Conservation (phyloP, 2,888 invertebrate species). For the Drosophila sordidula region DNA sequence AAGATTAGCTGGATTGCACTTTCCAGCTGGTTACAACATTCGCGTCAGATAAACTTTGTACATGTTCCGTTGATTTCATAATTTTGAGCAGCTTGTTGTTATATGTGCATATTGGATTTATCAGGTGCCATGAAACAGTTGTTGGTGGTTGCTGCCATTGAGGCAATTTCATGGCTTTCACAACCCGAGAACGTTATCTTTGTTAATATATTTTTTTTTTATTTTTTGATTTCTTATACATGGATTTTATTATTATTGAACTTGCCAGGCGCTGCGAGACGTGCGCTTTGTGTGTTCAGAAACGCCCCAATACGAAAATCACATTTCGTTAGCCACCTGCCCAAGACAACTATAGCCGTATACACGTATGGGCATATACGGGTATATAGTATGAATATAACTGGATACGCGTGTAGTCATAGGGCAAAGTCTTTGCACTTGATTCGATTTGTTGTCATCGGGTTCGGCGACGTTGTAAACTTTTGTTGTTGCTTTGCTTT, state of each 20-base stretch:
- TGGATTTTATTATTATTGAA: slow-evolving; percentile 24
- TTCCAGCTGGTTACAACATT: neutral
- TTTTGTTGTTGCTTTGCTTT: slow-evolving; percentile 38
- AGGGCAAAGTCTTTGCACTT: slow-evolving; percentile 77
- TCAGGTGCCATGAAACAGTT: slow-evolving; percentile 38
- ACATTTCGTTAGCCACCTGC: slow-evolving; percentile 3
- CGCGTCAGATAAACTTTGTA: slow-evolving; percentile 15
- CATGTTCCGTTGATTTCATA: slow-evolving; percentile 19
- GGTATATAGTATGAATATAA: slow-evolving; percentile 7
- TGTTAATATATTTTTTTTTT: slow-evolving; percentile 17
- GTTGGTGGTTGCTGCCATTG: slow-evolving; percentile 13
- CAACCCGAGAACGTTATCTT: slow-evolving; percentile 30
- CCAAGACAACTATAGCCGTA: slow-evolving; percentile 11
- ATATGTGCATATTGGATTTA: slow-evolving; percentile 17
- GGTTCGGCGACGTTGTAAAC: slow-evolving; percentile 22
- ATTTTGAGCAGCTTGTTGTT: slow-evolving; percentile 11
- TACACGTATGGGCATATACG: slow-evolving; percentile 2
- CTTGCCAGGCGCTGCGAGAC: slow-evolving; percentile 24
- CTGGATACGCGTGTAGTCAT: slow-evolving; percentile 64
- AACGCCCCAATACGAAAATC: slow-evolving; percentile 6
- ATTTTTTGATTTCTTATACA: neutral
- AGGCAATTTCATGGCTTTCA: slow-evolving; percentile 16
- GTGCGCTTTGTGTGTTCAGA: slow-evolving; percentile 39
- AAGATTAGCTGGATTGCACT: neutral
- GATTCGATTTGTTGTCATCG: slow-evolving; percentile 68